Evolutionary conservation across 2,888 invertebrate genomes (phyloP), one percentile per base, ranked within the genome.

Genomic region (Hypercompe scribonia): DNA sequence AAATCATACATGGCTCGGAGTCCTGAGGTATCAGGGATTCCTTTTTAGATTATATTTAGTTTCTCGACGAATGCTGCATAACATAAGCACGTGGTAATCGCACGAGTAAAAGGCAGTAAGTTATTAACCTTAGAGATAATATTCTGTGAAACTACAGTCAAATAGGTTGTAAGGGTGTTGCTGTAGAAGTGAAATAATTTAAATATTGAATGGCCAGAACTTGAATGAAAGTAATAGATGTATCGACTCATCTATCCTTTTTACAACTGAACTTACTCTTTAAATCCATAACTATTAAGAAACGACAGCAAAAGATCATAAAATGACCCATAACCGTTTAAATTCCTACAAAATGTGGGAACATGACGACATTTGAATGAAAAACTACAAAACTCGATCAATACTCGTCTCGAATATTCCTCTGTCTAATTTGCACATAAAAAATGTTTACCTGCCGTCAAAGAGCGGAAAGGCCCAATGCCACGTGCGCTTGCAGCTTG

Each of bases 401-500:
- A 90, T 90, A 88, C 85, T 81, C 86, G 87, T 82, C 90, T 89
- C 87, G 92, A 92, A 92, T 91, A 91, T 93, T 92, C 93, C 86
- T 89, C 84, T 87, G 90, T 89, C 87, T 89, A 90, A 90, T 91
- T 90, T 87, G 81, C 74, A 77, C 74, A 85, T 90, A 94, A 94
- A 95, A 95, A 93, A 91, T 84, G 82, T 90, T 93, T 95, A 95
- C 95, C 95, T 95, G 95, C 93, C 84, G 86, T 87, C 90, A 90
- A 91, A 91, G 90, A 92, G 93, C 95, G 94, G 95, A 93, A 94
- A 94, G 94, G 90, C 84, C 90, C 89, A 85, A 88, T 95, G 95
- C 95, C 95, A 95, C 95, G 95, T 95, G 95, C 95, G 94, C 82
- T 83, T 65, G 92, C 94, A 93, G 93, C 93, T 93, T 94, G 92